A percentile compares a stretch with the other conserved stretches of the same genome.
Conservation (phyloP, 30 jellyfish, hydroid and myxozoan species). For the Aurelia sp. region DNA sequence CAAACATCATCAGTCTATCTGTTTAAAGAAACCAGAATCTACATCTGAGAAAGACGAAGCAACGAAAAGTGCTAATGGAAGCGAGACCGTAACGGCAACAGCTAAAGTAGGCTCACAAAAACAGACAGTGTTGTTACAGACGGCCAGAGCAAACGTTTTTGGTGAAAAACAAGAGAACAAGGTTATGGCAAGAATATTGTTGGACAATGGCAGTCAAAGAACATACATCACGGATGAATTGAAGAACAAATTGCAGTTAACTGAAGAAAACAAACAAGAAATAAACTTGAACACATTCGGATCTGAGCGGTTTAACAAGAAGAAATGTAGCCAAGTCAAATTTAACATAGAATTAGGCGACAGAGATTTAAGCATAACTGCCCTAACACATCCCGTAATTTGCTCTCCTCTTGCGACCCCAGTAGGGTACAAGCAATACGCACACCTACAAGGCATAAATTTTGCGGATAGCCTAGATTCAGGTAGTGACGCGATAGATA, state of each 20-base stretch:
- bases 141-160: conserved; percentile 34
- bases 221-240: conserved; percentile 47
- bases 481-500: background rate
- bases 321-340: conserved; percentile 30
- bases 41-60: background rate
- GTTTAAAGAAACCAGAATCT: background rate
- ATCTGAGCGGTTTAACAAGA: conserved; percentile 9
- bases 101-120: conserved; percentile 4
- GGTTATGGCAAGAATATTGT: conserved; percentile 13
- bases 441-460: conserved; percentile 7
- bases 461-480: conserved; percentile 8
- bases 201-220: conserved; percentile 68
- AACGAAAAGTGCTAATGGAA: background rate
- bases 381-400: background rate
- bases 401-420: conserved; percentile 13
- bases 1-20: background rate
- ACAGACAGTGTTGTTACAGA: conserved; percentile 9
- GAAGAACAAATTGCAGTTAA: conserved; percentile 21
- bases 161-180: background rate
- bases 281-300: conserved; percentile 61
- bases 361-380: background rate
- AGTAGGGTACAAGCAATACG: background rate
- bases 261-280: conserved; percentile 3
- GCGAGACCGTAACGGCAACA: conserved; percentile 21
- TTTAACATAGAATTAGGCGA: conserved; percentile 29